A percentile compares a stretch with the other conserved stretches of the same genome.
Conservation (phyloP, 2,113 vertebrate species). For the Gnathonemus echidnorhynchus region DNA sequence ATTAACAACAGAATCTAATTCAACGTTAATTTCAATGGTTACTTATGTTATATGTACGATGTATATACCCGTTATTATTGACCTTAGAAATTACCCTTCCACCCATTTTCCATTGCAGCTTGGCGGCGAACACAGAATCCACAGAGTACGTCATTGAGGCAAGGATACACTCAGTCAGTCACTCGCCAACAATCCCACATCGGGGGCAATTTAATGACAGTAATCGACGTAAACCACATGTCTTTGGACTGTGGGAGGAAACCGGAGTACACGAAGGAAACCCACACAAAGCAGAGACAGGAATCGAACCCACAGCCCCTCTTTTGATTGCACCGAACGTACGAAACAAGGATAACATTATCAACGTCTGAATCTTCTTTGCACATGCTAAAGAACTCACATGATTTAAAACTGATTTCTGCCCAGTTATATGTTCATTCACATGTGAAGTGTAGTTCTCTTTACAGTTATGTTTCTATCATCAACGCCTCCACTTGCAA, state of each 20-base stretch:
- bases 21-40: not conserved
- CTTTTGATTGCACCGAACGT: not conserved
- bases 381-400: not conserved
- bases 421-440: not conserved
- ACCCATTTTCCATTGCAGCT: not conserved
- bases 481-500: not conserved
- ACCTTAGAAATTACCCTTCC: not conserved
- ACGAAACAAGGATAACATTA: not conserved
- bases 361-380: not conserved
- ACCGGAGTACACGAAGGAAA: not conserved
- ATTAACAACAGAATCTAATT: not conserved
- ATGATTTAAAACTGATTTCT: not conserved
- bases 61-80: not conserved
- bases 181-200: not conserved
- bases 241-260: not conserved
- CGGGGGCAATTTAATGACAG: not conserved
- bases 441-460: not conserved
- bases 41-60: not conserved
- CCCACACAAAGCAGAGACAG: not conserved
- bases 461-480: not conserved
- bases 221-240: not conserved
- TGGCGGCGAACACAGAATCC: not conserved
- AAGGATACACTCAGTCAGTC: not conserved
- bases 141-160: not conserved
- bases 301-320: not conserved